Evolutionary conservation across 2,113 vertebrate species (phyloP).

Genomic region (Microtus pennsylvanicus): DNA sequence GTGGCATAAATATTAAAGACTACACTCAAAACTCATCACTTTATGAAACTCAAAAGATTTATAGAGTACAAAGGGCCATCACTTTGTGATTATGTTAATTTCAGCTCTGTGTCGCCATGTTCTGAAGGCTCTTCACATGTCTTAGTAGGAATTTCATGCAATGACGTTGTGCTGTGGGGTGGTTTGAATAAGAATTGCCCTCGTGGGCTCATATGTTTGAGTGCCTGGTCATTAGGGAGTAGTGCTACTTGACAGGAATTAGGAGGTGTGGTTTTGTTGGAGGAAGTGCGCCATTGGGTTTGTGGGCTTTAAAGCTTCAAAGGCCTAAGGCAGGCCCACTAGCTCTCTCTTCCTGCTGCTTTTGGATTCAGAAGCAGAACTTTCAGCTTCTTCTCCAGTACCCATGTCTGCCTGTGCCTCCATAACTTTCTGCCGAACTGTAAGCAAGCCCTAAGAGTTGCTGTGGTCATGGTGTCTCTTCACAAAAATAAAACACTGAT

Average conservation of each 20-base stretch:
- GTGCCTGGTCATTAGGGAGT: neutral
- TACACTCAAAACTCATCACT: neutral
- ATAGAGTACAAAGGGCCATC: neutral
- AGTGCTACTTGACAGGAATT: neutral
- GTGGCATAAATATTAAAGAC: neutral
- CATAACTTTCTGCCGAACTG: neutral
- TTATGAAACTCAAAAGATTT: neutral
- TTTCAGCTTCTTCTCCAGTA: neutral
- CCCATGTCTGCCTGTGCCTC: neutral
- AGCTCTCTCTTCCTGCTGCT: neutral
- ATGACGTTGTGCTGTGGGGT: neutral
- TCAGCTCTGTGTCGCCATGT: neutral
- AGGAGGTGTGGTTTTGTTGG: neutral
- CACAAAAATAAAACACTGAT: neutral
- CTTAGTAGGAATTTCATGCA: neutral
- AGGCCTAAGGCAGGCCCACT: neutral
- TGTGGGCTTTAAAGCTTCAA: neutral
- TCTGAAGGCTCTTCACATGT: neutral
- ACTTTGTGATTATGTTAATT: neutral
- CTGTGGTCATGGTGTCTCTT: neutral
- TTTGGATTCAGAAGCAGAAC: neutral
- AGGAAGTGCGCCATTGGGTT: neutral
- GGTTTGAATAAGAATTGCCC: neutral
- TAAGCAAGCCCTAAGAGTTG: neutral
- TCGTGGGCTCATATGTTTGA: neutral